Percentiles rank a stretch among this genome's conserved stretches.
phyloP scores from a whole-genome alignment of 2,113 vertebrate species.

The Antechinus flavipes region DNA sequence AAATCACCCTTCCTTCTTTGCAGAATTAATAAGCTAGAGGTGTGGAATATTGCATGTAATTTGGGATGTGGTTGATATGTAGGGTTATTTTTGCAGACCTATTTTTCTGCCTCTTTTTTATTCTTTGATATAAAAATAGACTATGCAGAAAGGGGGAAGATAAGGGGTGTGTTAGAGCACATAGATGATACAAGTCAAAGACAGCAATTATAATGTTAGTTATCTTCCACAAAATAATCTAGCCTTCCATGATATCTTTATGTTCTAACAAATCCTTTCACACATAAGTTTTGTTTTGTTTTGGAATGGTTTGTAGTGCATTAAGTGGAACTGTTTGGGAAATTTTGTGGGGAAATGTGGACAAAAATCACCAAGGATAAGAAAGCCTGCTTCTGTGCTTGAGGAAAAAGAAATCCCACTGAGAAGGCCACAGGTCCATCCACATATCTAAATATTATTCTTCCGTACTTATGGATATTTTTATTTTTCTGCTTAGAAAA shows the following conservation, averaged over 20 bases:
- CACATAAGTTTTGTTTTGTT: background rate
- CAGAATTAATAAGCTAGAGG: background rate
- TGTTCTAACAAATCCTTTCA: background rate
- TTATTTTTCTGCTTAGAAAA: background rate
- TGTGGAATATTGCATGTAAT: background rate
- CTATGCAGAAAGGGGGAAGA: background rate
- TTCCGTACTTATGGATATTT: background rate
- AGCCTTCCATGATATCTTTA: background rate
- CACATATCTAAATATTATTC: background rate
- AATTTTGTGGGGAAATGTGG: background rate
- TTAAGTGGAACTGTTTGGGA: background rate
- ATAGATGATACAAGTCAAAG: background rate
- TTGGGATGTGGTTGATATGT: background rate
- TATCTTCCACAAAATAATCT: background rate
- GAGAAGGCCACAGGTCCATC: background rate
- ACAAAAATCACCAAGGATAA: background rate
- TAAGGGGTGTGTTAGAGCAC: background rate
- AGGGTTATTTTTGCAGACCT: background rate
- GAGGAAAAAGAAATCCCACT: background rate
- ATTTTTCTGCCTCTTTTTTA: background rate
- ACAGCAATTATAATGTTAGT: background rate
- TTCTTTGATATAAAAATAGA: background rate
- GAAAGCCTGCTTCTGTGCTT: background rate
- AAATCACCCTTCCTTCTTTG: background rate
- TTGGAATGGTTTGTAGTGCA: background rate